Evolutionary conservation across 2,888 invertebrate genomes (phyloP), one percentile per base, ranked within the genome.

Genomic region (Diaprepes abbreviatus): DNA sequence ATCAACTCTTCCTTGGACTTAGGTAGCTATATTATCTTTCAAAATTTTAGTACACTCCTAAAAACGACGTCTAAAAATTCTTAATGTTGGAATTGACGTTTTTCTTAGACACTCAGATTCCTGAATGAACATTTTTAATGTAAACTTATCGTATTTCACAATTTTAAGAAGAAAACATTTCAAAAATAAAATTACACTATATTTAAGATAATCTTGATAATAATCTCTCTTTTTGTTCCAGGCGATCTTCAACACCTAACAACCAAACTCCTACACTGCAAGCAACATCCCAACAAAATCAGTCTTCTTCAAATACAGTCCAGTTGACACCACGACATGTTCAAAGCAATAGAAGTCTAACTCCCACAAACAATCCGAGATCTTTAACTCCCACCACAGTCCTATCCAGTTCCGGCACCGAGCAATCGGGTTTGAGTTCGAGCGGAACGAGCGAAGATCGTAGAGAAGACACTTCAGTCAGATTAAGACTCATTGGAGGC

Each of bases 241-340:
- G 71, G 71, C 71, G 71, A 10, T 64, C 67, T 6, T 52, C 67
- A 12, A 64, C 71, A 6, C 64, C 67, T 24, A 70, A 24, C 21
- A 60, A 21, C 16, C 68, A 62, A 63, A 43, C 60, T 14, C 48
- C 64, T n/a, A 38, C 50, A 9, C 21, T 54, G 14, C 66, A 58
- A 17, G 16, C 21, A 14, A 33, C 57, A 21, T 14, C 33, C 12
- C 52, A 45, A 17, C 65, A 55, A 35, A 31, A 3, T 24, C 66
- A 58, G 38, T 33, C 50, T 16, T n/a, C 60, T 3, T 33, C 40
- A 16, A 54, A 6, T 28, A 19, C 52, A 2, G 16, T 36, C 14
- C 71, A 71, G 40, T 40, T 67, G 12, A 71, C 71, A 7, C 71
- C 71, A 7, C 45, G 71, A 12, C 71, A 67, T 38, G 54, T 71